A percentile compares a stretch with the other conserved stretches of the same genome.
Conservation (phyloP, 2,888 invertebrate species). For the Pristionchus maxplancki region DNA sequence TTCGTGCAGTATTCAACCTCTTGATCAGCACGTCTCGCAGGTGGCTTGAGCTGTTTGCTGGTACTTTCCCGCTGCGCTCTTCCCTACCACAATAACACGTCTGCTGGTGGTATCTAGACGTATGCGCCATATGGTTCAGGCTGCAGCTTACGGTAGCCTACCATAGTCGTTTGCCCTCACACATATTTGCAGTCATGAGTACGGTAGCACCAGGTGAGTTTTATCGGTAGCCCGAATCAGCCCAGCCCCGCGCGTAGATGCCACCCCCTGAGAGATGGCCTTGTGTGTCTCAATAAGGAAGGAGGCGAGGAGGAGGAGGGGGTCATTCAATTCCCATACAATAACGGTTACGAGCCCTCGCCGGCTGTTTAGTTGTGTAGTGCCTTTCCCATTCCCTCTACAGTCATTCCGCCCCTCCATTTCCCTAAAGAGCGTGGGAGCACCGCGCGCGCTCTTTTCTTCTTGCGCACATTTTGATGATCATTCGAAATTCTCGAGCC, state of each 20-base stretch:
- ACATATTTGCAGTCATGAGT: not conserved
- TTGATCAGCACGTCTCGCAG: not conserved
- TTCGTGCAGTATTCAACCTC: too few species aligned
- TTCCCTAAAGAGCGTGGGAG: slow-evolving; percentile 19
- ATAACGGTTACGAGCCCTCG: slow-evolving; percentile 37
- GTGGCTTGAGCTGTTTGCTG: not conserved
- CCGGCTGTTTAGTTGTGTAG: slow-evolving; percentile 38
- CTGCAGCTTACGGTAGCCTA: not conserved
- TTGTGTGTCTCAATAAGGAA: slow-evolving; percentile 32
- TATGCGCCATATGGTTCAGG: not conserved
- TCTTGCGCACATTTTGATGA: not conserved
- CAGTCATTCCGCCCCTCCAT: not conserved
- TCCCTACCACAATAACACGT: not conserved
- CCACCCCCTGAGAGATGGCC: slow-evolving; percentile 40
- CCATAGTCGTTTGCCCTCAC: not conserved
- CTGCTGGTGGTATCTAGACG: not conserved
- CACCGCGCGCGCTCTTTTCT: not conserved
- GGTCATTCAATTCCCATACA: slow-evolving; percentile 49
- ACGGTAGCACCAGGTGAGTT: not conserved
- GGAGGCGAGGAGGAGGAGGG: not conserved
- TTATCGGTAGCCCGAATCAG: not conserved
- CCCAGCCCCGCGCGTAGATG: not conserved
- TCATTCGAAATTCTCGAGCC: not conserved
- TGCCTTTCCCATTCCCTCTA: slow-evolving; percentile 6
- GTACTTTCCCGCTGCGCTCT: not conserved